A percentile compares a stretch with the other conserved stretches of the same genome.
Evolutionary conservation across 2,113 vertebrate genomes (phyloP).

Genomic region (Noctilio leporinus): DNA sequence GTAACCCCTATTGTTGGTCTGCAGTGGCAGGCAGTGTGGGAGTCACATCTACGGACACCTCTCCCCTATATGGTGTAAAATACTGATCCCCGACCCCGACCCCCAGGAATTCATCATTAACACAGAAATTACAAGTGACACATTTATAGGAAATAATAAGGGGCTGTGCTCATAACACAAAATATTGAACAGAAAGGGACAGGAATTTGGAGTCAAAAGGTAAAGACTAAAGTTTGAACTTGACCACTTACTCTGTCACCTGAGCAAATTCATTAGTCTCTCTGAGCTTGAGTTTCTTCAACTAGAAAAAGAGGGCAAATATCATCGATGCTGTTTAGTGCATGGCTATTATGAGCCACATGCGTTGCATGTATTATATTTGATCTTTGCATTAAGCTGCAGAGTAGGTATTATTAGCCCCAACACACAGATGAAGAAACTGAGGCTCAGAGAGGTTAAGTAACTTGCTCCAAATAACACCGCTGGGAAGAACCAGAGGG

Average conservation of each 20-base stretch:
- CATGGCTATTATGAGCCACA: neutral
- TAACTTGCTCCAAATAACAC: neutral
- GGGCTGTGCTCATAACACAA: neutral
- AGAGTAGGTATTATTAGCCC: neutral
- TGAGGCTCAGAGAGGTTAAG: neutral
- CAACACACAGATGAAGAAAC: neutral
- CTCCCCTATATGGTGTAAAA: neutral
- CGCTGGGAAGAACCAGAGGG: neutral
- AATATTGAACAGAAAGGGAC: neutral
- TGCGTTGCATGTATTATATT: neutral
- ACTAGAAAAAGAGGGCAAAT: neutral
- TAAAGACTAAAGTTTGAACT: neutral
- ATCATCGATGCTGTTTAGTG: neutral
- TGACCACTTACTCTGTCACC: neutral
- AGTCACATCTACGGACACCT: neutral
- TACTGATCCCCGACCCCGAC: too few relatives aligned
- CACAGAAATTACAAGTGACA: neutral
- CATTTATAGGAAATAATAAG: neutral
- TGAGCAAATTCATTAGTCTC: neutral
- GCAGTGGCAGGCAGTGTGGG: fast-evolving
- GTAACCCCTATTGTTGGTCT: fast-evolving
- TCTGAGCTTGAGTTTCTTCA: neutral
- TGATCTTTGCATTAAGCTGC: neutral
- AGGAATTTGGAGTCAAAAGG: neutral
- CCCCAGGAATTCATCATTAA: neutral